These are phyloP conservation scores for Spondyliosoma cantharus DNA, from an alignment of 2,797 vertebrate species.

Conservation along the genomic window DNA sequence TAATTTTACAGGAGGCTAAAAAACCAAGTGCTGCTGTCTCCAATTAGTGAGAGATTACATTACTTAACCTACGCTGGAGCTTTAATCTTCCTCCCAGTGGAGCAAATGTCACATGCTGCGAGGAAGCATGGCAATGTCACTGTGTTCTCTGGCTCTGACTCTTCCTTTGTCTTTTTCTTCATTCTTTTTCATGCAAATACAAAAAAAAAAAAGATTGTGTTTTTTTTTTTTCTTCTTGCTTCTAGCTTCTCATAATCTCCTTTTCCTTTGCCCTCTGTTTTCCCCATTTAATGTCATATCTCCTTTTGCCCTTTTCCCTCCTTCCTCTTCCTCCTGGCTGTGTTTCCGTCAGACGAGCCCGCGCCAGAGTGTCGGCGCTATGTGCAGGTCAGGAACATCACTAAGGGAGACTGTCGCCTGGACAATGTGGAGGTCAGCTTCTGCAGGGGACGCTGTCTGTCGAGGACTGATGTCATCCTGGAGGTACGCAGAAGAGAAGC, in stretches of 20 bases:
- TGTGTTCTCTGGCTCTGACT: constrained; percentile 25
- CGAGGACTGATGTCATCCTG: constrained; percentile 88
- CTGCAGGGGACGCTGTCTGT: constrained; percentile 90
- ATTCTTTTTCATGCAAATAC: constrained; percentile 37
- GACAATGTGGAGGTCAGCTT: constrained; percentile 90
- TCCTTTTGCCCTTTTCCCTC: not conserved
- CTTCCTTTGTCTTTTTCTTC: constrained; percentile 15
- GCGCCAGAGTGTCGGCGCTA: constrained; percentile 82
- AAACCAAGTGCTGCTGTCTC: constrained; percentile 35
- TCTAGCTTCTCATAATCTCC: not conserved
- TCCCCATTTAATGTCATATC: not conserved
- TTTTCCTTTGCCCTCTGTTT: not conserved
- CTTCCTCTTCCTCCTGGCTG: not conserved
- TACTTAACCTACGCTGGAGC: constrained; percentile 54
- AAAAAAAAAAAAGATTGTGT: not conserved
- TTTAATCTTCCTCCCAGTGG: constrained; percentile 64
- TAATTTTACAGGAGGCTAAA: constrained; percentile 29
- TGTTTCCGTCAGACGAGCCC: constrained; percentile 75
- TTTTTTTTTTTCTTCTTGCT: not conserved
- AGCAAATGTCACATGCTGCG: constrained; percentile 55
- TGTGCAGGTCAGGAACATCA: constrained; percentile 89
- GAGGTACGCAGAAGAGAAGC: constrained; percentile 82
- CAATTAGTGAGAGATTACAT: constrained; percentile 70
- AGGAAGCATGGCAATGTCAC: constrained; percentile 61
- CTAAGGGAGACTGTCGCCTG: constrained; percentile 89